These are phyloP conservation scores for Danio rerio DNA, from an alignment of 2,113 vertebrate species.

Conservation along the genomic window GRCz12tu NC_133191.1:50812001-50812500, in stretches of 20 bases:
- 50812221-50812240: conserved; percentile 70
- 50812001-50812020: too few species aligned
- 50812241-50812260: conserved; percentile 82
- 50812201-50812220: conserved; percentile 79
- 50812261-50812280: conserved; percentile 76
- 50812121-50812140: conserved; percentile 54
- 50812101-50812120: conserved; percentile 59
- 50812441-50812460: too few species aligned
- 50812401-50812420: not conserved
- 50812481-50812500: too few species aligned
- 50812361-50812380: conserved; percentile 61
- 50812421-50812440: not conserved
- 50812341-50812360: conserved; percentile 63
- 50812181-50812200: conserved; percentile 54
- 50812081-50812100: conserved; percentile 51
- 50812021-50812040: conserved; percentile 11
- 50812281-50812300: conserved; percentile 70
- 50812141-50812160: conserved; percentile 65
- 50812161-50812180: conserved; percentile 52
- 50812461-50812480: too few species aligned
- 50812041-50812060: conserved; percentile 20
- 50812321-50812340: conserved; percentile 66
- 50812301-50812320: conserved; percentile 80
- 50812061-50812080: conserved; percentile 35
- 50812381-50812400: conserved; percentile 39